Base-by-base conservation (phyloP, 2,113 vertebrate genomes). In the Athene cunicularia region DNA sequence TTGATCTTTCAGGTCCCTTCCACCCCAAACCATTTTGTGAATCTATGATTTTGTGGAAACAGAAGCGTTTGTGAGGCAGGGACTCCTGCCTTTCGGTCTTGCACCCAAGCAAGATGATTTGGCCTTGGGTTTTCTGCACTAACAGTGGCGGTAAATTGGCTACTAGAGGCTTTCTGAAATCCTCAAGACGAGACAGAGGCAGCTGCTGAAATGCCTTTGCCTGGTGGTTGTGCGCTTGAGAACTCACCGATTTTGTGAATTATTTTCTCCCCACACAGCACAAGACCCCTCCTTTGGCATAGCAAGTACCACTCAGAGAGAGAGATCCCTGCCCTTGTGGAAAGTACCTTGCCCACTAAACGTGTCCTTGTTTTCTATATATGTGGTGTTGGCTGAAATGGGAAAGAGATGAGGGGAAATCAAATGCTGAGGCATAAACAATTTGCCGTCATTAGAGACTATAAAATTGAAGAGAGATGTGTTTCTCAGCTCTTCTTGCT, bases 321-420 rank as follows among this genome's bases (percentile, higher is more conserved):
- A 22, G 53, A 55, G 14, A 15, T 66, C 52, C 26, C 58, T 72
- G 58, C 18, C 33, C 45, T 49, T 30, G 14, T 6, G 47, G 55
- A 37, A 73, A 43, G 22, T 26, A 22, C 27, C 35, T n/a, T 0
- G 3, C 7, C 49, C 71, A 16, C 63, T 47, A 33, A 53, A 26
- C 0, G 2, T 32, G 12, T 55, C 71, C 50, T 63, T 1, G 3
- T 35, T 86, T 58, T 32, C 37, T 52, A 0, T 32, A 1, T 49
- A 5, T 9, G 50, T 26, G 43, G 30, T 47, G 30, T 33, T 52
- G 81, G 70, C 37, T 71, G 71, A 64, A 64, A 41, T 3, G 37
- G 64, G 39, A 55, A 49, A 58, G 70, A 66, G 22, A 35, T 76
- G 64, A 86, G 33, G 43, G 32, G 63, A 75, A 63, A n/a, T 24